Conservation (phyloP, 1,140 invertebrate species). For the Drosophila pachea region DNA sequence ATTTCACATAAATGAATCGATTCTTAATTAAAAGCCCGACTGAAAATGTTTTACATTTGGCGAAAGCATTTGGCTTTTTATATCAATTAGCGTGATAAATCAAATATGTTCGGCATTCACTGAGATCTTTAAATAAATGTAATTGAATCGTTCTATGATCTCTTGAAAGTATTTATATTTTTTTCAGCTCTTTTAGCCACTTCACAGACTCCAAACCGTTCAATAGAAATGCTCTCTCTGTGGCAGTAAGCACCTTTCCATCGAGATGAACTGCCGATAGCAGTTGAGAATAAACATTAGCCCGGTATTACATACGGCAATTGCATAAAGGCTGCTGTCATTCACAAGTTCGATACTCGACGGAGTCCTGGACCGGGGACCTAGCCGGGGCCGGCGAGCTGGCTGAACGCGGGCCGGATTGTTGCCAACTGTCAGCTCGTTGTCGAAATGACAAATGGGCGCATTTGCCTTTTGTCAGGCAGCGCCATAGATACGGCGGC, state of each 20-base stretch:
- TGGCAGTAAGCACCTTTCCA: neutral
- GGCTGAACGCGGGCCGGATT: slow-evolving; percentile 20
- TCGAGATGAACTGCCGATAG: neutral
- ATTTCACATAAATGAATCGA: slow-evolving; percentile 61
- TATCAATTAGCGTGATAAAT: too few relatives aligned
- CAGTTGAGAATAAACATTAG: neutral
- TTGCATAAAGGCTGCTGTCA: slow-evolving; percentile 8
- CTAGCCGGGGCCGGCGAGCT: slow-evolving; percentile 34
- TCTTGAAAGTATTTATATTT: too few relatives aligned
- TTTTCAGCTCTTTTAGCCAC: too few relatives aligned
- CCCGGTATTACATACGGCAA: neutral
- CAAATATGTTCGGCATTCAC: too few relatives aligned
- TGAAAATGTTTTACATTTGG: neutral
- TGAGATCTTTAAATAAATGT: too few relatives aligned
- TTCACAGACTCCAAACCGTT: too few relatives aligned
- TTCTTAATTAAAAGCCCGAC: slow-evolving; percentile 56
- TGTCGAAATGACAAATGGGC: slow-evolving; percentile 70
- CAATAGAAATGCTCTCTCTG: too few relatives aligned
- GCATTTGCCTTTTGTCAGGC: slow-evolving; percentile 64
- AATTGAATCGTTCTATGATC: too few relatives aligned
- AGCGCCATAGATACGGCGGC: slow-evolving; percentile 56
- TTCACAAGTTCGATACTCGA: slow-evolving; percentile 18
- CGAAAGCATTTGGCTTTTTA: neutral
- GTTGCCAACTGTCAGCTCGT: slow-evolving; percentile 60
- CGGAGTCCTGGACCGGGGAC: slow-evolving; percentile 9